Evolutionary conservation across 2,888 invertebrate species (phyloP), one percentile per base, ranked within the genome.

Genomic region (Entomobrya proxima): DNA sequence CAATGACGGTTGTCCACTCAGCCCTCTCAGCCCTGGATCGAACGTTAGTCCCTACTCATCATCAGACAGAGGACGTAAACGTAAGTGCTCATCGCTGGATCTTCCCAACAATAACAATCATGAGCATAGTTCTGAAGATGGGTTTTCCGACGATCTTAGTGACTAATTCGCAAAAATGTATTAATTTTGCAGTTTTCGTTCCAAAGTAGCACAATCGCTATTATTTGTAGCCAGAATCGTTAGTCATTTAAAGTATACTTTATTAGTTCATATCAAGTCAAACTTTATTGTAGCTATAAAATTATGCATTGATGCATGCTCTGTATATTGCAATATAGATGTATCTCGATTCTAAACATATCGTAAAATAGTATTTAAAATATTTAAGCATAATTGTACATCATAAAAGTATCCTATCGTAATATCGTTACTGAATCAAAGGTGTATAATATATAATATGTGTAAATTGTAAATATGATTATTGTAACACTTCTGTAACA

Each of bases 81-180:
- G 84, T 21, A 84, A 84, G 27, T 78, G 72, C 21, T 72, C 84
- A 21, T 69, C 77, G 2, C 7, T 72, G 30, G 81, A 86, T 76
- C 69, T 58, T 13, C 84, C 78, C 4, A 61, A 82, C 44, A 77
- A 84, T 21, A 76, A 81, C 27, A 75, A 80, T 50, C 50, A 79
- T 64, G 72, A 58, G 30, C 76, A 88, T 44, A 88, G 88, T 80
- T 89, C 89, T 3, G 88, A 88, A 9, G 89, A 89, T 78, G 87
- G 85, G 47, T 89, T 89, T 37, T 88, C 88, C 18, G 89, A 89
- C 82, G 89, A 89, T 84, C 82, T 89, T 13, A 89, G 89, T 81
- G 89, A 89, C 74, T 89, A 86, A 69, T 30, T n/a, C n/a, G n/a
- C n/a, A n/a, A n/a, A n/a, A 18, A 44, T 74, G 15, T 35, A 24